phyloP scores from a whole-genome alignment of 64 coral and sea anemone species.

The Dendronephthya gigantea region DNA sequence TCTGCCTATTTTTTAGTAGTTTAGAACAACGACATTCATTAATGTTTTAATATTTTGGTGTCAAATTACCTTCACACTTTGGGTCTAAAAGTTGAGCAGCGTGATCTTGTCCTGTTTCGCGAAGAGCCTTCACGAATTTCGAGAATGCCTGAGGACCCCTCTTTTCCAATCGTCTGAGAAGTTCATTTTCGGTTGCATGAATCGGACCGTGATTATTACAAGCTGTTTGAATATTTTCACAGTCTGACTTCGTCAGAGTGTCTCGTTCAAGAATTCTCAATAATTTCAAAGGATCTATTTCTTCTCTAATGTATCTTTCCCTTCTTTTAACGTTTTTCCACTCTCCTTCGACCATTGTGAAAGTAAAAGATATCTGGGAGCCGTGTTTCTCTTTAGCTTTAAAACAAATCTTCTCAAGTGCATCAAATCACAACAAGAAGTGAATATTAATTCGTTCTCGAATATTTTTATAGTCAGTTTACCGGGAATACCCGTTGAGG shows the following conservation, averaged over 20 bases:
- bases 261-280: not conserved
- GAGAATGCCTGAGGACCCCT: not conserved
- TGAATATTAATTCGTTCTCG: no score
- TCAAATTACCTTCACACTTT: not conserved
- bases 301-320: not conserved
- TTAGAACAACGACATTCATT: no score
- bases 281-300: not conserved
- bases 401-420: no score
- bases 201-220: not conserved
- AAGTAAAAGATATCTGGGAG: not conserved
- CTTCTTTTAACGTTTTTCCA: not conserved
- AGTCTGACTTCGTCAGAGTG: not conserved
- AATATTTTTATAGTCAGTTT: no score
- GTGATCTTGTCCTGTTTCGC: not conserved
- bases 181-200: not conserved
- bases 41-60: no score
- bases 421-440: no score
- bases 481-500: no score
- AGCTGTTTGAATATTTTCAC: not conserved
- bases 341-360: not conserved
- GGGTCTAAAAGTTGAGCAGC: constrained; percentile 1
- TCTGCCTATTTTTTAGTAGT: no score
- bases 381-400: no score
- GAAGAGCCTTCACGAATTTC: not conserved
- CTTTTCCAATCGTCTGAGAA: not conserved